phyloP scores from a whole-genome alignment of 1,140 invertebrate genomes.

The Drosophila neocordata region DNA sequence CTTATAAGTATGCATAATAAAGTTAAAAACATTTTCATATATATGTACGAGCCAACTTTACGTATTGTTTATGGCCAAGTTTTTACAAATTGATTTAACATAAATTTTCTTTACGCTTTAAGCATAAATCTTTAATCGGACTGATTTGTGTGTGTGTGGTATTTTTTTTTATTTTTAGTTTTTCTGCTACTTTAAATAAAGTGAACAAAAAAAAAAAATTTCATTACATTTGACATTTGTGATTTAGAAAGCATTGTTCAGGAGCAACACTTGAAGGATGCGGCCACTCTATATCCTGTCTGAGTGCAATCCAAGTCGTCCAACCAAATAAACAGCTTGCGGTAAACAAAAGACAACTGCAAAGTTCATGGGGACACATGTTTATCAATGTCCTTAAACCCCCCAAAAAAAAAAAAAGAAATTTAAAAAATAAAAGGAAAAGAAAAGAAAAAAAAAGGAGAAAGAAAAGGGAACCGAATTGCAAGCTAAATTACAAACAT shows the following conservation, averaged over 20 bases:
- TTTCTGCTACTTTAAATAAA: background rate
- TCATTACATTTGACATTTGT: constrained; percentile 50
- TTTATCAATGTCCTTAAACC: constrained; percentile 47
- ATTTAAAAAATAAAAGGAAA: background rate
- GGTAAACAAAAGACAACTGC: constrained; percentile 56
- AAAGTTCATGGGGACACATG: constrained; percentile 55
- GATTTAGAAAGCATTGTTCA: constrained; percentile 46
- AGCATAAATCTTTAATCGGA: too few relatives aligned
- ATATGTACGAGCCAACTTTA: too few relatives aligned
- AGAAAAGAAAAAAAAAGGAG: constrained; percentile 8
- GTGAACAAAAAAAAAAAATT: constrained; percentile 1
- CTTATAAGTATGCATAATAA: too few relatives aligned
- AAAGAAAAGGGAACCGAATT: constrained; percentile 22
- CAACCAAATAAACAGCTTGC: constrained; percentile 49
- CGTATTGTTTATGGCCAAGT: too few relatives aligned
- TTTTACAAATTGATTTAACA: too few relatives aligned
- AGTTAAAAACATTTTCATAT: too few relatives aligned
- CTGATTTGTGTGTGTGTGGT: background rate
- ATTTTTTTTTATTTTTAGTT: background rate
- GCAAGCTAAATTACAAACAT: constrained; percentile 41
- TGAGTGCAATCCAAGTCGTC: constrained; percentile 35
- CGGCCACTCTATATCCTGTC: constrained; percentile 47
- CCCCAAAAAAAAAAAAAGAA: constrained; percentile 7
- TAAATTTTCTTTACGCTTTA: too few relatives aligned
- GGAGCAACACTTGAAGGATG: constrained; percentile 9